Evolutionary conservation across 2,888 invertebrate genomes (phyloP).

Genomic region (Dicyrtomina minuta): DNA sequence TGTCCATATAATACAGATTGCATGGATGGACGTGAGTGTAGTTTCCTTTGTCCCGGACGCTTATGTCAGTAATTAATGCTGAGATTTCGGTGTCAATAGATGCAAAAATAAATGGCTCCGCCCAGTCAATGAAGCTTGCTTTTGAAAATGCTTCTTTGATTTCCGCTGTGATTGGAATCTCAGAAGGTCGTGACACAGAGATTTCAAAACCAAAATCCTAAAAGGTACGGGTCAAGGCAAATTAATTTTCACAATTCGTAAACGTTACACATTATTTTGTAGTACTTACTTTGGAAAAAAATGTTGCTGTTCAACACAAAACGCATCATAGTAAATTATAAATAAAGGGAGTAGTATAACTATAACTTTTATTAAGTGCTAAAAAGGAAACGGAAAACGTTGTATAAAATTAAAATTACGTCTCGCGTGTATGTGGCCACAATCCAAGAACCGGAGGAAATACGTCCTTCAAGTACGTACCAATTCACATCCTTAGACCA

Average conservation of each 20-base stretch:
- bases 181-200: not conserved
- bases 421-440: not conserved
- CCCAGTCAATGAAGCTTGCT: conserved; percentile 5
- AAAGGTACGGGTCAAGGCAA: too few relatives aligned
- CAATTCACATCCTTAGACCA: not conserved
- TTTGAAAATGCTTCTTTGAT: not conserved
- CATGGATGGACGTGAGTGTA: conserved; percentile 1
- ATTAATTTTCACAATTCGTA: too few relatives aligned
- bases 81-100: not conserved
- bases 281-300: too few relatives aligned
- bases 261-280: too few relatives aligned
- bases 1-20: not conserved
- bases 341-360: too few relatives aligned
- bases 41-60: conserved; percentile 7
- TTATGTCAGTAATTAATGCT: not conserved
- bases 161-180: conserved; percentile 1
- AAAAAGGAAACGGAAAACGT: too few relatives aligned
- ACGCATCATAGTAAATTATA: too few relatives aligned
- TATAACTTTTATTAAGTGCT: too few relatives aligned
- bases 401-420: not conserved
- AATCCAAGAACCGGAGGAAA: not conserved
- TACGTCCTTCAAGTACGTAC: conserved; percentile 5
- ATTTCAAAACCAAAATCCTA: conserved; percentile 12
- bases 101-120: not conserved
- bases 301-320: too few relatives aligned